Conservation (phyloP, 2,888 invertebrate genomes). For the Pollenia amentaria region DNA sequence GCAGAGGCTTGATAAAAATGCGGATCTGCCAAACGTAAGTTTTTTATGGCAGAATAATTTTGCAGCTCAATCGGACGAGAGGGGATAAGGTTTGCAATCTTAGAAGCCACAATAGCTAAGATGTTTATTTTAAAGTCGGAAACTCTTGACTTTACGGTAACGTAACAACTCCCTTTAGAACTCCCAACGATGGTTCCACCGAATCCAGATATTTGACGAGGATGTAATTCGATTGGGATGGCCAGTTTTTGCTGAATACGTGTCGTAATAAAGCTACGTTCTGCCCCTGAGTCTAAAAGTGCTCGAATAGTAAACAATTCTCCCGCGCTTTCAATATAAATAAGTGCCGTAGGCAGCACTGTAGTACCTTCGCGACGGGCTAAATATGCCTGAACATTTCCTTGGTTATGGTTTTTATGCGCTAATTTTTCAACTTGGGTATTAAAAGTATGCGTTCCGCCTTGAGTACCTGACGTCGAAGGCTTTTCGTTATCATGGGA, state of each 20-base stretch:
- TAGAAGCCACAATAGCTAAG: background rate
- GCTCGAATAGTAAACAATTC: conserved; percentile 3
- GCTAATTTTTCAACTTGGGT: too few relatives aligned
- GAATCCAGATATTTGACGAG: background rate
- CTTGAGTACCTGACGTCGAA: background rate
- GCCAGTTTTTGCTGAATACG: background rate
- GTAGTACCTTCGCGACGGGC: background rate
- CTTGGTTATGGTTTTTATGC: background rate
- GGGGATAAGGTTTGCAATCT: background rate
- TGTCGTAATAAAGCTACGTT: background rate
- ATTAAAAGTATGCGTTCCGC: too few relatives aligned
- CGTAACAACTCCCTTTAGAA: background rate
- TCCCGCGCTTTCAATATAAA: background rate
- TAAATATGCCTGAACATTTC: background rate
- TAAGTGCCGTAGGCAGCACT: background rate
- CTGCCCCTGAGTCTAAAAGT: background rate
- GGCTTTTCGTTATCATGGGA: background rate
- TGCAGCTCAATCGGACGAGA: background rate
- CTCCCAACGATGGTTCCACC: conserved; percentile 4
- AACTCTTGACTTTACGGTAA: background rate
- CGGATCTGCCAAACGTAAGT: background rate
- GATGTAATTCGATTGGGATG: background rate
- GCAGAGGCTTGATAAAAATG: background rate
- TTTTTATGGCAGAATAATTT: background rate
- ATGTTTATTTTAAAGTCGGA: background rate